Base-by-base conservation (phyloP, 2,888 invertebrate genomes). In the Drosophila dives region DNA sequence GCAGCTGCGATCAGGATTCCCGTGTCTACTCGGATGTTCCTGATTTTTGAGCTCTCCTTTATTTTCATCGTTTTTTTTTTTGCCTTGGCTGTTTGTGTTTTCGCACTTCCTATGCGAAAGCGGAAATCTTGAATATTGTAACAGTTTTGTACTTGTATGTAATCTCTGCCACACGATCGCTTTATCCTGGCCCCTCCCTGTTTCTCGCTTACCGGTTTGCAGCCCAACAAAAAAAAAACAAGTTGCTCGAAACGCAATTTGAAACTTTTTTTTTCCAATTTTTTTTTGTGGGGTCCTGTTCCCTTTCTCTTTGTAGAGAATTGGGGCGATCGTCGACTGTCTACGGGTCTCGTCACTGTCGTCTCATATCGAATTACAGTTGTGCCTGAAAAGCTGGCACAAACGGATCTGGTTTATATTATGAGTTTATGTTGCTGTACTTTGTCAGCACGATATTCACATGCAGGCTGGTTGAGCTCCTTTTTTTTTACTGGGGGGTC, bases 101-200 rank as follows among this genome's bases (percentile, higher is more conserved):
- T 86, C 58, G 72, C 82, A 87, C 89, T 87, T 89, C 85, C 87
- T 76, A 73, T 64, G 49, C 38, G 45, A 65, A 74, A 73, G 45
- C 90, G 86, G 90, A 86, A 84, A 89, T 86, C 85, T 84, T 80
- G 58, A 85, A 81, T 80, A 63, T 73, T 86, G 80, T 71, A 76
- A 89, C 88, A 66, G 71, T 80, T 64, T 53, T 53, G 17, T 49
- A 76, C 80, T 78, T 82, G 70, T 74, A 79, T 79, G 81, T 81
- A 89, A 89, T 89, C 82, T 75, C 48, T 58, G 58, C n/a, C n/a
- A 63, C 65, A 50, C 53, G 72, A 67, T 70, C 72, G 58, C 42
- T 45, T 68, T 61, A 50, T 62, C 65, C 71, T 60, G 50, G 48
- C 36, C 48, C 55, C 77, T 54, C 72, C 58, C 53, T 23, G 26